Evolutionary conservation across 1,140 invertebrate genomes (phyloP).

Genomic region (Megalopta genalis): DNA sequence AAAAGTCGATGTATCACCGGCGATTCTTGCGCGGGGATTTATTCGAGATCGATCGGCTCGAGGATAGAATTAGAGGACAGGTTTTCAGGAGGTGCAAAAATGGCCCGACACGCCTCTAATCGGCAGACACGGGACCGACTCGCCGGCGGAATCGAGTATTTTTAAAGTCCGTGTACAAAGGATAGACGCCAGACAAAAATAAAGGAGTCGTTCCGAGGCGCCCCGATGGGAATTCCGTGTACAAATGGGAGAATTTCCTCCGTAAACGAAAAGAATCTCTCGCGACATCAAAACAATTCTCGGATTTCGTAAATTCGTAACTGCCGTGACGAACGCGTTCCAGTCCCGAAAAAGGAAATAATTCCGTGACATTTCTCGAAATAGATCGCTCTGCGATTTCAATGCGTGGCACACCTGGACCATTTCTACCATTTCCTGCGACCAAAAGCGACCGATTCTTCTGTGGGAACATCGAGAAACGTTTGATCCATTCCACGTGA

Average conservation of each 20-base stretch:
- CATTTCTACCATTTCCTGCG: no score
- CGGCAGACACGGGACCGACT: conserved; percentile 27
- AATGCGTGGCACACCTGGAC: no score
- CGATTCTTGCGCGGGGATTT: no score
- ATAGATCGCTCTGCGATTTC: no score
- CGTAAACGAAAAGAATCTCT: not conserved
- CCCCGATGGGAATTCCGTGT: conserved; percentile 1
- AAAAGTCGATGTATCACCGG: no score
- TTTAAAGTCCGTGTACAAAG: conserved; percentile 39
- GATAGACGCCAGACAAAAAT: conserved; percentile 46
- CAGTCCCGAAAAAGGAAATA: no score
- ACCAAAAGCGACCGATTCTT: no score
- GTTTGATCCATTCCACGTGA: no score
- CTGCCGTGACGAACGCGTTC: no score
- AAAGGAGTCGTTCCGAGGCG: conserved; percentile 24
- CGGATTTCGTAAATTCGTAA: no score
- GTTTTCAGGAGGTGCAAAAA: not conserved
- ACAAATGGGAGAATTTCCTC: not conserved
- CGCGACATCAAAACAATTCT: not conserved
- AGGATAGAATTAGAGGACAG: not conserved
- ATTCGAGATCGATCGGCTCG: not conserved
- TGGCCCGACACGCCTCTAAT: not conserved
- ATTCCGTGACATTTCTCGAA: no score
- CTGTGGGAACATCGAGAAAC: no score
- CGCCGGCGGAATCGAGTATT: conserved; percentile 43